Evolutionary conservation across 2,888 invertebrate genomes (phyloP), one percentile per base, ranked within the genome.

Genomic region (Callyntrura sp.): DNA sequence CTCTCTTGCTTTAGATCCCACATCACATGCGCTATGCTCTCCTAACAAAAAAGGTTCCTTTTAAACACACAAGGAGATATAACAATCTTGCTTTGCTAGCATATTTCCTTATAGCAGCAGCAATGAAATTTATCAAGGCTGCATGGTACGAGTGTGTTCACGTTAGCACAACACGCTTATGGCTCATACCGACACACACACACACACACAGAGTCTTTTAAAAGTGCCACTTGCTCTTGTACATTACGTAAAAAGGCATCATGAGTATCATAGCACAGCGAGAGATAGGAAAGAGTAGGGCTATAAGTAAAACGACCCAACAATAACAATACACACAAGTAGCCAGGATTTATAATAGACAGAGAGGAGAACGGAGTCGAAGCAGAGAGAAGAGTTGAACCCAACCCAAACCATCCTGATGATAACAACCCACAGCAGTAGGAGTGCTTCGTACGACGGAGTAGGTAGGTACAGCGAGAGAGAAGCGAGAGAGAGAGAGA

Each of bases 361-460:
- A 35, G 35, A 35, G 35, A 35, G 6, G 35, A 35, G 35, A 55
- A 55, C 57, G 17, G 78, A 78, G 73, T 76, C 78, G 57, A 78
- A 57, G 78, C 78, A 78, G 78, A 78, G 78, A 62, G 43, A 81
- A 60, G 78, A 55, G 55, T 76, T 35, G 76, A 76, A 76, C 76
- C 78, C 78, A 55, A 51, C 55, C 78, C 78, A 55, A 78, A 78
- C n/a, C 14, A 68, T 12, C 12, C 35, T 35, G 35, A 68, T 60
- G 60, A 9, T 35, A 35, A 35, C 4, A 76, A n/a, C 20, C 23
- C 48, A 51, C 8, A 76, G 62, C 45, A 4, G 28, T 25, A n/a
- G 6, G 35, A 12, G 9, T 12, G 70, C 43, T 62, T 14, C 62
- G n/a, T 35, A 43, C 35, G 8, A 70, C n/a, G n/a, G n/a, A n/a